Percentiles rank a stretch among this genome's conserved stretches.
Evolutionary conservation across 2,797 vertebrate genomes (phyloP).

Genomic region (Labeo calbasu): DNA sequence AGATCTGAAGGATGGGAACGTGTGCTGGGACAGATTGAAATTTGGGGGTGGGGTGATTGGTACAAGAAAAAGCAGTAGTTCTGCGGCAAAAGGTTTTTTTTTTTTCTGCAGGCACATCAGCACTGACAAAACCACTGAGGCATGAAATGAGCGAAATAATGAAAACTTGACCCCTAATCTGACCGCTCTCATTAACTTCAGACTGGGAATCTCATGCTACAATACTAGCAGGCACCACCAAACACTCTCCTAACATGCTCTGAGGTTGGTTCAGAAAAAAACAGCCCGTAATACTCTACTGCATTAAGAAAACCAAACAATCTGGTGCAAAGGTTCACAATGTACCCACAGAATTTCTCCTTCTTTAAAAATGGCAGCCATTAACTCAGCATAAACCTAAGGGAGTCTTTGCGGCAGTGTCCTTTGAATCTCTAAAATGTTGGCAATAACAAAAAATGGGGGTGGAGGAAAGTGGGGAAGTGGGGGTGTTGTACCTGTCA

Average conservation of each 20-base stretch:
- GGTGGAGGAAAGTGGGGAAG: not conserved
- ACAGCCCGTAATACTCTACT: not conserved
- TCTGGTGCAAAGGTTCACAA: conserved; percentile 7
- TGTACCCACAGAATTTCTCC: not conserved
- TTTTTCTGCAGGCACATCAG: conserved; percentile 35
- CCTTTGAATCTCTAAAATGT: conserved; percentile 25
- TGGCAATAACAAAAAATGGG: conserved; percentile 14
- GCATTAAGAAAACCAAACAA: conserved; percentile 11
- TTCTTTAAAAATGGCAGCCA: not conserved
- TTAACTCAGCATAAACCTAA: conserved; percentile 18
- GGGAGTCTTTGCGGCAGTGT: not conserved
- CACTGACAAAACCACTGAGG: conserved; percentile 25
- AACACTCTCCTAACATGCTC: not conserved
- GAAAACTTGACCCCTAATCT: conserved; percentile 47
- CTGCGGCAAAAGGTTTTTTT: conserved; percentile 25
- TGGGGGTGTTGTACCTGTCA: not conserved
- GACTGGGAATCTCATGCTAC: not conserved
- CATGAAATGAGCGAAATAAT: conserved; percentile 31
- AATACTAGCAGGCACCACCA: not conserved
- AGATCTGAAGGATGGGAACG: conserved; percentile 16
- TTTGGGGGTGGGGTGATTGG: conserved; percentile 34
- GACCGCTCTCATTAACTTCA: conserved; percentile 11
- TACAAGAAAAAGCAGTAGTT: conserved; percentile 25
- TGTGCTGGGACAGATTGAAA: conserved; percentile 35
- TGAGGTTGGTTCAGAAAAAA: not conserved